These are phyloP conservation scores for Lordiphosa fenestrarum DNA, from an alignment of 2,888 invertebrate species.

Conservation along the genomic window DNA sequence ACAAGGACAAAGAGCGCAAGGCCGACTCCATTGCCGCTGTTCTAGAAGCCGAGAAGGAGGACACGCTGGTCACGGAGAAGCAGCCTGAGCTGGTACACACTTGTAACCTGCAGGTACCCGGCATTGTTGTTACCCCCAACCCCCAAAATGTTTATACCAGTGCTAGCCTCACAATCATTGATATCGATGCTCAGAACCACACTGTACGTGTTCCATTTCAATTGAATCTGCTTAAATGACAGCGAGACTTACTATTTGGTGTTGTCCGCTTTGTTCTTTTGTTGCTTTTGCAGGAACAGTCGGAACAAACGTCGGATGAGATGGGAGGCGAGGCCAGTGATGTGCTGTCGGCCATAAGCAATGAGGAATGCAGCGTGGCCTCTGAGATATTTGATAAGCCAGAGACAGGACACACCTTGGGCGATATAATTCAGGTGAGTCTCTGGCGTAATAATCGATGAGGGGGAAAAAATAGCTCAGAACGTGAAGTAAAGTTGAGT, in stretches of 20 bases:
- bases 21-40: constrained; percentile 12
- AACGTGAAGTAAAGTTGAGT: too few relatives aligned
- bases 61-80: constrained; percentile 34
- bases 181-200: constrained; percentile 81
- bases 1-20: constrained; percentile 65
- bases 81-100: constrained; percentile 55
- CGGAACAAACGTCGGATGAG: constrained; percentile 75
- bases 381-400: constrained; percentile 85
- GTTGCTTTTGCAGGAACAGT: constrained; percentile 71
- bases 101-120: constrained; percentile 78
- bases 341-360: constrained; percentile 84
- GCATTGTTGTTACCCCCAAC: constrained; percentile 67
- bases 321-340: constrained; percentile 81
- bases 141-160: constrained; percentile 78
- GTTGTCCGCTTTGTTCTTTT: constrained; percentile 1
- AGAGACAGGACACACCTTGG: constrained; percentile 63
- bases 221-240: too few relatives aligned
- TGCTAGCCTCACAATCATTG: constrained; percentile 85
- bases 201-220: constrained; percentile 63
- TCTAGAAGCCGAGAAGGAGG: constrained; percentile 41
- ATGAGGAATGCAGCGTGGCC: constrained; percentile 87
- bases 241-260: too few relatives aligned
- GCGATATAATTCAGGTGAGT: constrained; percentile 78
- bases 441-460: too few relatives aligned
- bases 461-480: too few relatives aligned